Percentiles rank a stretch among this genome's conserved stretches.
These are phyloP conservation scores for Apotomis turbidana DNA, from an alignment of 2,888 invertebrate genomes.

Conservation along the genomic window DNA sequence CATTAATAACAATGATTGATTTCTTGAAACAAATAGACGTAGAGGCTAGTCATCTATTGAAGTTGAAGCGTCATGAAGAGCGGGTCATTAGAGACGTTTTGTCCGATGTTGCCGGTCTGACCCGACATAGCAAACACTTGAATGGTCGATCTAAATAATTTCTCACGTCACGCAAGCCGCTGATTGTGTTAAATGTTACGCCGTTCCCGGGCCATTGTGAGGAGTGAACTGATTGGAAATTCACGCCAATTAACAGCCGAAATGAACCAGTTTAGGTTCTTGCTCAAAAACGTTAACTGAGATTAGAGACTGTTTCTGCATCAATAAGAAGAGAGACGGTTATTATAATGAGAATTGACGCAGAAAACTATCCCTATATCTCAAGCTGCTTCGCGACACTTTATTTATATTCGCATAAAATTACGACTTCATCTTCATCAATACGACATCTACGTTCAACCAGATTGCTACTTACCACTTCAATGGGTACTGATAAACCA, in stretches of 20 bases:
- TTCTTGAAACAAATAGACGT: neutral
- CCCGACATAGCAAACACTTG: slow-evolving; percentile 39
- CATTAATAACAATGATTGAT: slow-evolving; percentile 23
- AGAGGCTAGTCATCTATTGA: neutral
- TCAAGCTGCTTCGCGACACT: slow-evolving; percentile 6
- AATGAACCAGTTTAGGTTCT: slow-evolving; percentile 57
- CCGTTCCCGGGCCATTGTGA: slow-evolving; percentile 69
- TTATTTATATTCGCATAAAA: slow-evolving; percentile 20
- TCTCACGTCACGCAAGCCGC: slow-evolving; percentile 45
- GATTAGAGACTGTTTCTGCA: slow-evolving; percentile 45
- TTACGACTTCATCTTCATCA: neutral
- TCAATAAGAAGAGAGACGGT: slow-evolving; percentile 10
- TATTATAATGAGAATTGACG: slow-evolving; percentile 1
- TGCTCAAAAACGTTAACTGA: slow-evolving; percentile 49
- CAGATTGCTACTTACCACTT: slow-evolving; percentile 15
- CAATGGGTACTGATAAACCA: slow-evolving; percentile 23
- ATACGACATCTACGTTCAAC: slow-evolving; percentile 5
- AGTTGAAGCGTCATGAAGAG: neutral
- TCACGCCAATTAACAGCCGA: slow-evolving; percentile 66
- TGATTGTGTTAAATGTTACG: slow-evolving; percentile 64
- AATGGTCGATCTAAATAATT: slow-evolving; percentile 36
- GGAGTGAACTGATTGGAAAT: slow-evolving; percentile 65
- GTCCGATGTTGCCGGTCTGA: slow-evolving; percentile 50
- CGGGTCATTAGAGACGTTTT: slow-evolving; percentile 15
- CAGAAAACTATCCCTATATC: slow-evolving; percentile 14